These are phyloP conservation scores for Caenorhabditis japonica DNA, from an alignment of 2,888 invertebrate species.

Conservation along the genomic window DNA sequence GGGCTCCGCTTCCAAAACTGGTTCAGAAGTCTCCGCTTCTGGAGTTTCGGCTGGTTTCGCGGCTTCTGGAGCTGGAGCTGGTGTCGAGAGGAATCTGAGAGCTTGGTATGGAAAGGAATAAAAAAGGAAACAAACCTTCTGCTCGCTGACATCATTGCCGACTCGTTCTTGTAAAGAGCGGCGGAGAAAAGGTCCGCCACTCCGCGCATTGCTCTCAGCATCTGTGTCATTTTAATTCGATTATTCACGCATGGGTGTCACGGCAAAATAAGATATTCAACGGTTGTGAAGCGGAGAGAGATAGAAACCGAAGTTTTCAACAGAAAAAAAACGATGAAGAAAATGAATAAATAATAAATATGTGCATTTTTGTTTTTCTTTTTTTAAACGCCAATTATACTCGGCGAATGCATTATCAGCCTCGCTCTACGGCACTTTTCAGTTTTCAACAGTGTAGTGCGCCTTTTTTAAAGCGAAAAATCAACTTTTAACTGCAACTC, in stretches of 20 bases:
- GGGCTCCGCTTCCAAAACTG: too few species aligned
- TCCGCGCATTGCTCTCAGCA: slow-evolving; percentile 48
- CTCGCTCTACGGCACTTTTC: too few species aligned
- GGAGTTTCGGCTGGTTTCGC: background rate
- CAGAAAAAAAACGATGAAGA: background rate
- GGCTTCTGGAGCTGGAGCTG: slow-evolving; percentile 21
- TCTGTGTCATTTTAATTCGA: slow-evolving; percentile 29
- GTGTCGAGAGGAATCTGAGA: slow-evolving; percentile 33
- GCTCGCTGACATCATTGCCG: slow-evolving; percentile 2
- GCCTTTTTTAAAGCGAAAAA: too few species aligned
- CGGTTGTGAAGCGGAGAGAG: background rate
- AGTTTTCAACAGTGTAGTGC: too few species aligned
- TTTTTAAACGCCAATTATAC: too few species aligned
- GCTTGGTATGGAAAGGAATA: background rate
- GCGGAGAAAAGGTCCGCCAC: slow-evolving; percentile 30
- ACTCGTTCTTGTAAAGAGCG: slow-evolving; percentile 19
- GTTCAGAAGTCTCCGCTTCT: slow-evolving; percentile 6
- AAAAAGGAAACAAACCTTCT: slow-evolving; percentile 9
- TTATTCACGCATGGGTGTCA: slow-evolving; percentile 22
- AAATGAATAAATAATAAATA: background rate
- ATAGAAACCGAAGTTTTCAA: background rate
- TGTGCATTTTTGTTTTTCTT: too few species aligned
- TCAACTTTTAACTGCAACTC: too few species aligned
- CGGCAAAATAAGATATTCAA: slow-evolving; percentile 13
- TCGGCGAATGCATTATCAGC: too few species aligned